Percentiles rank a stretch among this genome's conserved stretches.
phyloP scores from a whole-genome alignment of 2,797 vertebrate genomes.

The Anableps anableps region DNA sequence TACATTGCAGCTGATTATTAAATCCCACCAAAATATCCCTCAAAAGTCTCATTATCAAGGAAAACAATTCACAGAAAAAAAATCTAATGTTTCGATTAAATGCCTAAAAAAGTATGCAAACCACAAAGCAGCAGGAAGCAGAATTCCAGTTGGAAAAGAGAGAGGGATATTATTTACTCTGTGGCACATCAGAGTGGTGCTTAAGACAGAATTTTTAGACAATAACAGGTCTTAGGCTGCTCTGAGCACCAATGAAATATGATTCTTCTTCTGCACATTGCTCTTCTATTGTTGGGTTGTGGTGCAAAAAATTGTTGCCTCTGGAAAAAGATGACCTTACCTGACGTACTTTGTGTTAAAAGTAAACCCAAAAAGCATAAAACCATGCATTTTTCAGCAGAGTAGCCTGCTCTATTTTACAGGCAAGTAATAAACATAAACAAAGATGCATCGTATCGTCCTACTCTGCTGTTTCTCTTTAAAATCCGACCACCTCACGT shows the following conservation, averaged over 20 bases:
- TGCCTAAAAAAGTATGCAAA: slow-evolving; percentile 32
- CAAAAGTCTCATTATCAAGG: background rate
- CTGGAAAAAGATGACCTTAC: slow-evolving; percentile 14
- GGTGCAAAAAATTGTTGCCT: slow-evolving; percentile 42
- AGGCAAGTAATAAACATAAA: background rate
- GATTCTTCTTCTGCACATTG: slow-evolving; percentile 45
- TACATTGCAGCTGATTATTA: slow-evolving; percentile 12
- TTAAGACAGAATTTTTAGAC: slow-evolving; percentile 65
- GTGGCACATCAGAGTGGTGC: slow-evolving; percentile 63
- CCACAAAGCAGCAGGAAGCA: slow-evolving; percentile 62
- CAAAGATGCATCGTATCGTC: background rate
- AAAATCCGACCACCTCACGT: slow-evolving; percentile 10
- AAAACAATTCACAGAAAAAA: background rate
- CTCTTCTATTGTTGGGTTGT: slow-evolving; percentile 26
- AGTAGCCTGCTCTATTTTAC: background rate
- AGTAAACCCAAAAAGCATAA: background rate
- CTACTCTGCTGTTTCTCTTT: background rate
- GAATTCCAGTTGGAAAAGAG: slow-evolving; percentile 35
- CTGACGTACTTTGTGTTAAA: slow-evolving; percentile 27
- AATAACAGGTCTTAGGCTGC: slow-evolving; percentile 71
- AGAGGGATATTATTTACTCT: slow-evolving; percentile 53
- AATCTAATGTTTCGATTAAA: background rate
- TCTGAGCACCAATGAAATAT: slow-evolving; percentile 54
- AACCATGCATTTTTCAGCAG: background rate
- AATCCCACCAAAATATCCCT: background rate